Conservation (phyloP, 2,888 invertebrate genomes). For the Chelonus formosanus region DNA sequence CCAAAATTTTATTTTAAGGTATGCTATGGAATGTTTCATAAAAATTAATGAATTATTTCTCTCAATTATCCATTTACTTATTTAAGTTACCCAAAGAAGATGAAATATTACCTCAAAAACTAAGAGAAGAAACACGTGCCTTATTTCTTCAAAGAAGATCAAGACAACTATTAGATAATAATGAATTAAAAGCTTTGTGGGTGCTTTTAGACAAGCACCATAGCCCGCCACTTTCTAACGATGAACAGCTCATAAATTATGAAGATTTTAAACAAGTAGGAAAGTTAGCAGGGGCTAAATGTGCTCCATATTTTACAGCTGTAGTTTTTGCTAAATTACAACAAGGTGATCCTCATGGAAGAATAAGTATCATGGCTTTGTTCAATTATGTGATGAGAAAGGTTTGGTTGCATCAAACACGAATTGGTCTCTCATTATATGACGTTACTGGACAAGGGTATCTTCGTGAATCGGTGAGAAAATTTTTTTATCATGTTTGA, state of each 20-base stretch:
- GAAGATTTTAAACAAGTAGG: constrained; percentile 84
- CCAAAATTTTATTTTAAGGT: constrained; percentile 79
- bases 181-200: constrained; percentile 88
- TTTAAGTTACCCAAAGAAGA: constrained; percentile 75
- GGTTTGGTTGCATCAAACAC: constrained; percentile 93
- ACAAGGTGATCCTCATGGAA: constrained; percentile 84
- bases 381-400: constrained; percentile 96
- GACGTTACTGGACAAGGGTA: constrained; percentile 93
- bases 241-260: constrained; percentile 87
- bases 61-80: constrained; percentile 10
- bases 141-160: constrained; percentile 87
- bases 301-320: constrained; percentile 82
- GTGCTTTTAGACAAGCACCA: constrained; percentile 83
- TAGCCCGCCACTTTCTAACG: constrained; percentile 75
- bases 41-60: constrained; percentile 21
- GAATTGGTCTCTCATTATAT: constrained; percentile 91
- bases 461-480: constrained; percentile 79
- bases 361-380: constrained; percentile 86
- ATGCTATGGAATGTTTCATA: no score
- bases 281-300: constrained; percentile 78
- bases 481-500: constrained; percentile 1
- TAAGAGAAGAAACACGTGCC: constrained; percentile 88
- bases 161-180: constrained; percentile 83
- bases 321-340: constrained; percentile 88
- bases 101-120: constrained; percentile 80